Conservation (phyloP, 2,888 invertebrate species). For the Heliconius charithonia region DNA sequence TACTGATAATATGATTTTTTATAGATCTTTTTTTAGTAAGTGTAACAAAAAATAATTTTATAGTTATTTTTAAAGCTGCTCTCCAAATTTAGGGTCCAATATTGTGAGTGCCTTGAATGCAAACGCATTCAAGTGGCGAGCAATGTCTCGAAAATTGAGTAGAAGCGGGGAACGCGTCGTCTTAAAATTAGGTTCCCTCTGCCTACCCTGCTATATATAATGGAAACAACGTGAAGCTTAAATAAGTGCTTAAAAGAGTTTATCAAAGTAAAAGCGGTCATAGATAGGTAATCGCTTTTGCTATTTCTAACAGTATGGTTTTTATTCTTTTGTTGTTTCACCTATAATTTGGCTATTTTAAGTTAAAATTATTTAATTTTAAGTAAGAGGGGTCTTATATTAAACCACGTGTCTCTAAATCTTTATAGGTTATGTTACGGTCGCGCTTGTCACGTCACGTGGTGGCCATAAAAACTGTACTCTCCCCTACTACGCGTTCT, state of each 20-base stretch:
- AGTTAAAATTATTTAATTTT: neutral
- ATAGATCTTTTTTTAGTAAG: too few relatives aligned
- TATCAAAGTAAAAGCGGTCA: neutral
- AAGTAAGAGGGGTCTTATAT: neutral
- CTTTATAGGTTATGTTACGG: conserved; percentile 22
- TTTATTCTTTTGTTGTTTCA: too few relatives aligned
- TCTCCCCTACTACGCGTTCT: conserved; percentile 14
- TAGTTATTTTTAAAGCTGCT: too few relatives aligned
- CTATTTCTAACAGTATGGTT: too few relatives aligned
- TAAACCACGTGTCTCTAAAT: conserved; percentile 6
- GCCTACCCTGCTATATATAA: neutral
- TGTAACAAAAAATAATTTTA: too few relatives aligned
- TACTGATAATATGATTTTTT: too few relatives aligned
- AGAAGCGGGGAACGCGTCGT: neutral
- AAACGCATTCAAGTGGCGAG: too few relatives aligned
- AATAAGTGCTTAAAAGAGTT: neutral
- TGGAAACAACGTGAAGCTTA: neutral
- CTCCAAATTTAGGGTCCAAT: too few relatives aligned
- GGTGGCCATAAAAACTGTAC: conserved; percentile 13
- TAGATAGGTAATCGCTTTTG: too few relatives aligned
- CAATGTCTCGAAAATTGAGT: neutral
- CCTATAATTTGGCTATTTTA: too few relatives aligned
- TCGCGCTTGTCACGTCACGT: conserved; percentile 7
- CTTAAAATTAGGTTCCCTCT: neutral
- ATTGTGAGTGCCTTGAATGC: too few relatives aligned